Evolutionary conservation across 2,888 invertebrate genomes (phyloP), one percentile per base, ranked within the genome.

Genomic region (Sesia apiformis): DNA sequence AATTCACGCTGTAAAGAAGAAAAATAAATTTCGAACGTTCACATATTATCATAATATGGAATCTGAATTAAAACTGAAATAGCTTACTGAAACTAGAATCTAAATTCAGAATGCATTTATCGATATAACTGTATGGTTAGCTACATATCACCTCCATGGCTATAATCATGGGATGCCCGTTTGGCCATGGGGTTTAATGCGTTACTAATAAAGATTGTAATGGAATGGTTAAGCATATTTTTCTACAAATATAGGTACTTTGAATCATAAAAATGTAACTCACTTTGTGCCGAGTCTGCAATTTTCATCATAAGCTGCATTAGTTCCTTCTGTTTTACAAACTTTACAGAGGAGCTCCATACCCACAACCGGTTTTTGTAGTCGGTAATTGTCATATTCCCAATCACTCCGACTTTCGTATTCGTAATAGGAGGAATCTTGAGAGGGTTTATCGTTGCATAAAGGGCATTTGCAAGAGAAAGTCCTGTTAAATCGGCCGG

Each of bases 401-500:
- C 85, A 85, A 65, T 84, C 81, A 53, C 60, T 63, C 53, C 77
- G 52, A 53, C 61, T 67, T 52, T 61, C 66, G 63, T 84, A 85
- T 49, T 74, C 68, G 60, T 77, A 84, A 66, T 73, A 72, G 54
- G 63, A 59, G 54, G 58, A 53, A 52, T 79, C 74, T 52, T 64
- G 60, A 23, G 72, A 69, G 56, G 80, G 74, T 66, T 82, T 84
- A 63, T 83, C 77, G 64, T 84, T 84, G 62, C 85, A 84, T 42
- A 84, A 61, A 46, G 76, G 80, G 61, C 85, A 86, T 69, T 81
- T 84, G 66, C 85, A 86, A 63, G 72, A 63, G 66, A 82, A 82
- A 57, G 79, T 82, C 60, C 71, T 73, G 57, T 80, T 82, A 56
- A 78, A 49, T 58, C 65, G 67, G 39, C 62, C 66, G 63, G 70